Base-by-base conservation (phyloP, 2,113 vertebrate genomes). In the Oryctolagus cuniculus region DNA sequence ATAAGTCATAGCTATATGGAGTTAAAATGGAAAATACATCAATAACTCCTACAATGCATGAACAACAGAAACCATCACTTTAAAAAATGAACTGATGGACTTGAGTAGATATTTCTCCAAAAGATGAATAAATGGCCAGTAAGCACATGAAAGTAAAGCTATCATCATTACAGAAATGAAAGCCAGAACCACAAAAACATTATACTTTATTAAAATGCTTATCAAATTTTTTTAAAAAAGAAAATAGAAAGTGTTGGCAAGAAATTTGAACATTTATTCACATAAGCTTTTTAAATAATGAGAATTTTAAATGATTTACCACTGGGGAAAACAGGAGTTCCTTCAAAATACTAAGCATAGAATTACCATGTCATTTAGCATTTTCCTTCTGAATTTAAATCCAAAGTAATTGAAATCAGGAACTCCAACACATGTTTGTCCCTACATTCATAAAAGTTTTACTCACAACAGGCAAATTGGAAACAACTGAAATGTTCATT, bases 291-390 rank as follows among this genome's bases (percentile, higher is more conserved):
- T 44, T 44, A 44, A 11, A 36, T 77, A 6, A 4, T 66, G 9
- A 22, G 53, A 34, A 66, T 84, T 16, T 89, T 25, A 79, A 89
- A 25, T 92, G 21, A 10, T 72, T 7, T 31, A 72, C 24, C 86
- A 12, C 31, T 81, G 17, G 38, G 51, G 36, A 81, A 91, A 73
- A 66, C 15, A 58, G 3, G 79, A 73, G 2, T 53, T 83, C 10
- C 53, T 92, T 44, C 51, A 88, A 70, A 95, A 88, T 70, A n/a
- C n/a, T 85, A 63, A 72, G 79, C 4, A 31, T 29, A 69, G 69
- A 55, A 82, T 90, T 75, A 53, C 6, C 13, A 64, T 27, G 36
- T 58, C 34, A 78, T 87, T 17, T 25, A 88, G 24, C 3, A 49
- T 83, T 58, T 66, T 44, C 6, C 34, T 74, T 67, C 24, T 93